Evolutionary conservation across 2,888 invertebrate genomes (phyloP).

Genomic region (Acrobasis consociella): DNA sequence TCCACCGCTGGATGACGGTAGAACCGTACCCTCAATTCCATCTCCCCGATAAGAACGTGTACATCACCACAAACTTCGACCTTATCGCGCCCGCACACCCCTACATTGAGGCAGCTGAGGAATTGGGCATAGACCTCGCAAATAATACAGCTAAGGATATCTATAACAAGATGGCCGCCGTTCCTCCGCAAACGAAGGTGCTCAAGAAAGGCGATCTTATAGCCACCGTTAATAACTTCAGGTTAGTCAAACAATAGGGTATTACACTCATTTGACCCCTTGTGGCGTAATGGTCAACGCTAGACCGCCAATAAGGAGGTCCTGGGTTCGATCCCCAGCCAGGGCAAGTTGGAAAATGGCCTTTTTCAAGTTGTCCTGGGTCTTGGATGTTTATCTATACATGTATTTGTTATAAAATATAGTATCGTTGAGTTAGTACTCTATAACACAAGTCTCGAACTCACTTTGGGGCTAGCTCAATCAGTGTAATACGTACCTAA

Average conservation of each 20-base stretch:
- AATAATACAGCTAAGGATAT: constrained; percentile 60
- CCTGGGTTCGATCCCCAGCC: too few species aligned
- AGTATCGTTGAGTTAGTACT: too few species aligned
- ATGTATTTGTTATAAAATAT: too few species aligned
- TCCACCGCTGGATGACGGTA: constrained; percentile 84
- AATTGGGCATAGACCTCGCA: constrained; percentile 53
- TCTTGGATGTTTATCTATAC: too few species aligned
- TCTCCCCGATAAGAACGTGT: constrained; percentile 88
- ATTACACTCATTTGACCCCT: too few species aligned
- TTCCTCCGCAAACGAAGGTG: constrained; percentile 36
- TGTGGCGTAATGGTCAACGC: too few species aligned
- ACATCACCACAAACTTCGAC: constrained; percentile 87
- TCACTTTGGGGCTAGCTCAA: too few species aligned
- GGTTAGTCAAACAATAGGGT: constrained; percentile 49
- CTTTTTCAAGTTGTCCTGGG: too few species aligned
- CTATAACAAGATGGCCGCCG: constrained; percentile 49
- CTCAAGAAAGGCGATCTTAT: constrained; percentile 60
- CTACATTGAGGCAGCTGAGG: constrained; percentile 53
- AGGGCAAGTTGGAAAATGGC: too few species aligned
- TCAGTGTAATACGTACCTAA: too few species aligned
- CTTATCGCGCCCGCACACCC: constrained; percentile 72
- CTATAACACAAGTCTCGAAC: too few species aligned
- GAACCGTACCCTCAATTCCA: constrained; percentile 83
- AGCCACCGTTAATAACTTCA: constrained; percentile 70
- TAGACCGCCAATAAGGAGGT: too few species aligned